A percentile compares a stretch with the other conserved stretches of the same genome.
Evolutionary conservation across 2,888 invertebrate genomes (phyloP).

Genomic region (Athalia cordata): DNA sequence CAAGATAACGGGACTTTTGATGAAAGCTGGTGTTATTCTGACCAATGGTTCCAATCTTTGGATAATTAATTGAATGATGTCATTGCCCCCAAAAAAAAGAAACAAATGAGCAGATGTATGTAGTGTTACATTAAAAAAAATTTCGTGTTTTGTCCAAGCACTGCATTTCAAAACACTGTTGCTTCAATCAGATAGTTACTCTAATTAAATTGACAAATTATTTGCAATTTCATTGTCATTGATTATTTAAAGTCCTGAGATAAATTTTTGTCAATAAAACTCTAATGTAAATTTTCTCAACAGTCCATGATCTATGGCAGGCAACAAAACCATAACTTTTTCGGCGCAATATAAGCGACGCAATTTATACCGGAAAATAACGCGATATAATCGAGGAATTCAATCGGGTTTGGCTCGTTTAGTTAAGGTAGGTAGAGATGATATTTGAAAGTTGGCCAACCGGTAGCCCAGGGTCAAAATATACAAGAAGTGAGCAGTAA

Average conservation of each 20-base stretch:
- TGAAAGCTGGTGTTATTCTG: background rate
- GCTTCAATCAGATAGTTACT: constrained; percentile 5
- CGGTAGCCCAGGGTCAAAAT: background rate
- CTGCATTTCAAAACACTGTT: constrained; percentile 31
- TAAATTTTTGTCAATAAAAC: too few relatives aligned
- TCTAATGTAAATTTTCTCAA: too few relatives aligned
- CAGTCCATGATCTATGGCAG: too few relatives aligned
- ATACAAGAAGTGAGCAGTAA: background rate
- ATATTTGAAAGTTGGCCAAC: background rate
- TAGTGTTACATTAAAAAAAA: background rate
- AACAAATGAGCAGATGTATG: background rate
- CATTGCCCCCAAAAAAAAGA: background rate
- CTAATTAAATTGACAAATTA: background rate
- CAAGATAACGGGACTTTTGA: too few relatives aligned
- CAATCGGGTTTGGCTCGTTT: background rate
- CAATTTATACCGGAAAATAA: background rate
- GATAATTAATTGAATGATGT: background rate
- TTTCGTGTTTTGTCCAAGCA: constrained; percentile 23
- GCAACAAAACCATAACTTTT: background rate
- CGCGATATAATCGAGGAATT: background rate
- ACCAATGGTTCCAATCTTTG: background rate
- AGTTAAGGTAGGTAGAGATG: background rate
- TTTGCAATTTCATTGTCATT: background rate
- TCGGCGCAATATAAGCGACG: background rate
- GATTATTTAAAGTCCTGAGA: too few relatives aligned